Conservation (phyloP, 2,888 invertebrate species). For the Leptothorax acervorum region DNA sequence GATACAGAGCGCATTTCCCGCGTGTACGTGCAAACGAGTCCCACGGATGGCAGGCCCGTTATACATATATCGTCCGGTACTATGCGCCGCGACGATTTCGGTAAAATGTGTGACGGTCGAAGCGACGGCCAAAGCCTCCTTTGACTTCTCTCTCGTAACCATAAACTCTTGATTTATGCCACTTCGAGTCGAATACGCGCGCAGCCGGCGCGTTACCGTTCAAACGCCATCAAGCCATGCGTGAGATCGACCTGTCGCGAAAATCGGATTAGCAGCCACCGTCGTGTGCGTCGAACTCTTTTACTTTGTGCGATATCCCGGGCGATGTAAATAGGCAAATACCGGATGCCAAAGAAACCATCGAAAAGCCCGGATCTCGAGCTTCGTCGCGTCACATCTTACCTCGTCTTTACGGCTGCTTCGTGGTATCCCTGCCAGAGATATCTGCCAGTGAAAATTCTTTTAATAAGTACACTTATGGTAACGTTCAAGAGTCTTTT, state of each 20-base stretch:
- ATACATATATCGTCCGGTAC: slow-evolving; percentile 69
- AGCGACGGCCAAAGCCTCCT: slow-evolving; percentile 80
- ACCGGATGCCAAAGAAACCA: slow-evolving; percentile 25
- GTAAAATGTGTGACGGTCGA: slow-evolving; percentile 82
- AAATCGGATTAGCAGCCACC: slow-evolving; percentile 73
- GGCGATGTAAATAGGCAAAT: slow-evolving; percentile 29
- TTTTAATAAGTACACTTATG: slow-evolving; percentile 32
- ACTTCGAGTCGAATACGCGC: slow-evolving; percentile 69
- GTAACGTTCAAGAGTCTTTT: not conserved
- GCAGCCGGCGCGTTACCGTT: slow-evolving; percentile 68
- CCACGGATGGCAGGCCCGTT: slow-evolving; percentile 56
- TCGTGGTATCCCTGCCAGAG: not conserved
- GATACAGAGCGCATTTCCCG: slow-evolving; percentile 60
- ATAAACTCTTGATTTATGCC: slow-evolving; percentile 82
- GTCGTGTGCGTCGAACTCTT: slow-evolving; percentile 57
- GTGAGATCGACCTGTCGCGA: slow-evolving; percentile 77
- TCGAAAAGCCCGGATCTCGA: slow-evolving; percentile 12
- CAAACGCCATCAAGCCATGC: slow-evolving; percentile 74
- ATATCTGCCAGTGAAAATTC: not conserved
- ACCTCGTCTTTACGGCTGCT: slow-evolving; percentile 21
- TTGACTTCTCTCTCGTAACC: slow-evolving; percentile 81
- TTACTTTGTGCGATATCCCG: slow-evolving; percentile 54
- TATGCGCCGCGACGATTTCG: slow-evolving; percentile 77
- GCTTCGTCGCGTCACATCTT: slow-evolving; percentile 17
- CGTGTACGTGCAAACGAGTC: slow-evolving; percentile 55